These are phyloP conservation scores for Dryoscopus gambensis DNA, from an alignment of 2,113 vertebrate genomes.

Conservation along the genomic window DNA sequence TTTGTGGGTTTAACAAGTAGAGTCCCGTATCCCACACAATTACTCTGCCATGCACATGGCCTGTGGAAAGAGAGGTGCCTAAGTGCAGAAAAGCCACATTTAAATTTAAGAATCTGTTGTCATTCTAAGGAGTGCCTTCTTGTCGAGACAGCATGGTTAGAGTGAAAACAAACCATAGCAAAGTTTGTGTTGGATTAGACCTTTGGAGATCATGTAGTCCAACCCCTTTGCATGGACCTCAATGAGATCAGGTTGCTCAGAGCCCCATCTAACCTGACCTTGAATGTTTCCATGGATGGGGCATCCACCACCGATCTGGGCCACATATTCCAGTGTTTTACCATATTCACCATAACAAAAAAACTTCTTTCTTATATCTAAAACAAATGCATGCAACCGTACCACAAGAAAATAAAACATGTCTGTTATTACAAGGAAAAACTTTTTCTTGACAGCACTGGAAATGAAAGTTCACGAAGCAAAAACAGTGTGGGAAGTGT, in stretches of 20 bases:
- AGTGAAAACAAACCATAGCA: not conserved
- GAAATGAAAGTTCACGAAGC: not conserved
- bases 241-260: not conserved
- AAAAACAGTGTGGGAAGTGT: not conserved
- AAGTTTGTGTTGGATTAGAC: not conserved
- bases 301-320: not conserved
- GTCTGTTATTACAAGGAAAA: not conserved
- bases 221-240: not conserved
- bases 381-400: fast-evolving
- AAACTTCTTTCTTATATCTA: too few species aligned
- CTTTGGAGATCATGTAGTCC: not conserved
- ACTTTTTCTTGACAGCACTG: not conserved
- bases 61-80: not conserved
- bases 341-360: not conserved
- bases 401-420: not conserved
- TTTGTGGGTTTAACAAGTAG: not conserved
- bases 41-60: fast-evolving
- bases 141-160: not conserved
- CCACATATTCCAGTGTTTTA: not conserved
- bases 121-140: not conserved
- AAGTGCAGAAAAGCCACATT: not conserved
- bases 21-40: not conserved
- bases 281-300: not conserved
- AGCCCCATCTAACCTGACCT: not conserved
- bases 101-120: not conserved